phyloP scores from a whole-genome alignment of 2,888 invertebrate genomes.

The Serrognathus titanus region DNA sequence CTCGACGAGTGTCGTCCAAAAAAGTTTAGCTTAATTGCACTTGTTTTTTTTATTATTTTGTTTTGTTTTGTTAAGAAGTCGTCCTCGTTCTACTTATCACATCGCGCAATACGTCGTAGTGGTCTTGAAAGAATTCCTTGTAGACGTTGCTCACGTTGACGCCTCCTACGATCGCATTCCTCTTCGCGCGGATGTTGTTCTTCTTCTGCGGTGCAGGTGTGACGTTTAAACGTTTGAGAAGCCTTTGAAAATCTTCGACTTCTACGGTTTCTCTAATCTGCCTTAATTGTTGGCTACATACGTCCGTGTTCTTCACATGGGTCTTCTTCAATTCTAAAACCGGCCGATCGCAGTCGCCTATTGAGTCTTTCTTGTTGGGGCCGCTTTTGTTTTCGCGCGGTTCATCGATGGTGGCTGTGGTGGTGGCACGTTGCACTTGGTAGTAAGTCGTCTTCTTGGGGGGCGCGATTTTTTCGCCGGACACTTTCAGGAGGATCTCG shows the following conservation, averaged over 20 bases:
- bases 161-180: constrained; percentile 2
- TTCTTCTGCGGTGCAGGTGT: constrained; percentile 56
- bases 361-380: constrained; percentile 4
- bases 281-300: constrained; percentile 41
- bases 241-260: constrained; percentile 61
- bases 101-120: constrained; percentile 8
- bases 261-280: constrained; percentile 60
- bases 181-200: background rate
- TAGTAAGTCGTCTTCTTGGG: background rate
- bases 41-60: no score
- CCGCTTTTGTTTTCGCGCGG: background rate
- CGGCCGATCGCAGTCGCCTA: constrained; percentile 11
- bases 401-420: background rate
- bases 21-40: no score
- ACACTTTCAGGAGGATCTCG: background rate
- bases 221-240: constrained; percentile 54
- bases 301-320: constrained; percentile 31
- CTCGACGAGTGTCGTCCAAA: no score
- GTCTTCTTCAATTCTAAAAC: constrained; percentile 32
- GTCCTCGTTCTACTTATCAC: no score
- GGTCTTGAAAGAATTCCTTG: constrained; percentile 19
- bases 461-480: constrained; percentile 11
- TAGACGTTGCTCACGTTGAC: constrained; percentile 26
- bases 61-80: no score
- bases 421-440: background rate